A percentile compares a stretch with the other conserved stretches of the same genome.
Evolutionary conservation across 37 sponge, comb jelly and placozoan genomes (phyloP).

Genomic region (Spongia lamella): DNA sequence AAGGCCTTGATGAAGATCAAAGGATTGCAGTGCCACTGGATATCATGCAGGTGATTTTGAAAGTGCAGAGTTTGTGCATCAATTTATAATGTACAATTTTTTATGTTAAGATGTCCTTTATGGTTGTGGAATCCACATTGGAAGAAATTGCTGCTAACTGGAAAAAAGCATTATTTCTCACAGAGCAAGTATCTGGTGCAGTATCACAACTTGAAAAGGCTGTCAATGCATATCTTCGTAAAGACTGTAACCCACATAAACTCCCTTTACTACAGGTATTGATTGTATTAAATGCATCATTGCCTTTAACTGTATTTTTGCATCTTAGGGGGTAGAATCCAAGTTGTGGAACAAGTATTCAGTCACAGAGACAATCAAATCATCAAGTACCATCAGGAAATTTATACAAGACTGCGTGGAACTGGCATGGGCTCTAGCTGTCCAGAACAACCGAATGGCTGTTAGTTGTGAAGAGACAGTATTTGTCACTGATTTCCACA

Average conservation of each 20-base stretch:
- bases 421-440: conserved; percentile 58
- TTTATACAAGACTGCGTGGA: conserved; percentile 55
- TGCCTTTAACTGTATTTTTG: no score
- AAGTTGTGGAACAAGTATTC: conserved; percentile 41
- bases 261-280: no score
- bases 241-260: no score
- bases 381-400: background rate
- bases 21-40: conserved; percentile 17
- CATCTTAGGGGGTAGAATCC: conserved; percentile 32
- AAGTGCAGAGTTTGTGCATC: background rate
- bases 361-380: background rate
- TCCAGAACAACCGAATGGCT: conserved; percentile 64
- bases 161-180: no score
- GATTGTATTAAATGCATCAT: no score
- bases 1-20: background rate
- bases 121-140: no score
- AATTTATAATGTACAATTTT: background rate
- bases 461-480: conserved; percentile 36
- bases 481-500: conserved; percentile 48
- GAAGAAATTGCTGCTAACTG: no score
- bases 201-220: no score
- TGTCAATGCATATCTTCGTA: no score
- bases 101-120: background rate
- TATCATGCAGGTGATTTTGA: conserved; percentile 19
- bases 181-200: no score